Percentiles rank a stretch among this genome's conserved stretches.
These are phyloP conservation scores for Rhodeus uyekii DNA, from an alignment of 2,797 vertebrate species.

Conservation along the genomic window DNA sequence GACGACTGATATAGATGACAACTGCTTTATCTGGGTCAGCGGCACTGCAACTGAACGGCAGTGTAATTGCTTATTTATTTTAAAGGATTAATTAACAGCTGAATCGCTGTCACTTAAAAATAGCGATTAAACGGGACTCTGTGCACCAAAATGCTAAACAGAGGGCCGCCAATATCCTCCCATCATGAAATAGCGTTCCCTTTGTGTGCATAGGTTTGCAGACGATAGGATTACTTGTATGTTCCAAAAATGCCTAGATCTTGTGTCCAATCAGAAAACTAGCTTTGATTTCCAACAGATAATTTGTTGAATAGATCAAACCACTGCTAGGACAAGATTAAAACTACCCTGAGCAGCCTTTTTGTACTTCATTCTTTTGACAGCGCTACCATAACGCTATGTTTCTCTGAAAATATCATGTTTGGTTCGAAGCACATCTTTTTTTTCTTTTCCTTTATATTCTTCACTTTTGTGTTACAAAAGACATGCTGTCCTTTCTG, in stretches of 20 bases:
- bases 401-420: conserved; percentile 4
- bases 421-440: not conserved
- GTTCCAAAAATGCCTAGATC: not conserved
- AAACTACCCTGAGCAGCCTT: not conserved
- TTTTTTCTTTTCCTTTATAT: conserved; percentile 15
- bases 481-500: not conserved
- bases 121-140: not conserved
- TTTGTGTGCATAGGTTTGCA: not conserved
- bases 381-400: not conserved
- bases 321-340: not conserved
- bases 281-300: conserved; percentile 13
- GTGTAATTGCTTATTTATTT: too few relatives aligned
- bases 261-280: not conserved
- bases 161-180: not conserved
- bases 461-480: not conserved
- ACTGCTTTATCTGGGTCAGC: not conserved
- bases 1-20: not conserved
- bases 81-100: not conserved
- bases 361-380: conserved; percentile 7
- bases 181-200: not conserved
- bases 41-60: not conserved
- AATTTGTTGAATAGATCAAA: conserved; percentile 4
- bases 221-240: not conserved
- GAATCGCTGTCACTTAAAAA: not conserved
- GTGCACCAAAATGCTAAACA: not conserved